Base-by-base conservation (phyloP, 2,888 invertebrate species). In the Agapostemon virescens region DNA sequence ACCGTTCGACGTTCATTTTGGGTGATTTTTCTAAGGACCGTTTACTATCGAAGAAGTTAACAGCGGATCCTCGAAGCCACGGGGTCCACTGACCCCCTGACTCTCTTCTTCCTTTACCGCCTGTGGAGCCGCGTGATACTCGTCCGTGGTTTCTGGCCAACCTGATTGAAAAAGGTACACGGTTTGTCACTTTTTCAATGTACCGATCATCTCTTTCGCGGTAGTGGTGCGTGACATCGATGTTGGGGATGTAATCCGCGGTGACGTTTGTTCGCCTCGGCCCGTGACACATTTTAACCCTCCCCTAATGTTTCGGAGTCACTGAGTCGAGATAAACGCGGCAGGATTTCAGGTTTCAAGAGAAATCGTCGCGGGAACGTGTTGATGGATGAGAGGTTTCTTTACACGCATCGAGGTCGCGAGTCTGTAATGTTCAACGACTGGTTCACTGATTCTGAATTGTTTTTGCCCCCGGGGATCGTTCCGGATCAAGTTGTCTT, bases 131-230 rank as follows among this genome's bases (percentile, higher is more conserved):
- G 58, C 26, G 64, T 40, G 58, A 64, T 26, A 33, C 52, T 36
- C 45, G 33, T 66, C 77, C 36, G 40, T 73, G 36, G 55, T 69
- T 73, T 45, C 68, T 63, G 79, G 58, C 33, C 73, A 52, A 70
- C 79, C 79, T 45, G 79, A 42, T 72, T 61, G 40, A 69, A 13
- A 68, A 78, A 79, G 79, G 79, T 79, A 79, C 42, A 63, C 67
- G 61, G 40, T 33, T 40, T 30, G 17, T 63, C 52, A 30, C n/a
- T 52, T 40, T 30, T 70, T 15, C 55, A 33, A 76, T 36, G 9
- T 38, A 23, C 17, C 38, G 13, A 33, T 11, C 4, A 6, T 4
- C 15, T 5, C 17, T n/a, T 38, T 26, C 17, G 33, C 63, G 6
- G 11, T 55, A 49, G 61, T 15, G 33, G 26, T 0, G 9, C 3